A percentile compares a stretch with the other conserved stretches of the same genome.
phyloP scores from a whole-genome alignment of 2,797 vertebrate genomes.

The Channallabes apus region DNA sequence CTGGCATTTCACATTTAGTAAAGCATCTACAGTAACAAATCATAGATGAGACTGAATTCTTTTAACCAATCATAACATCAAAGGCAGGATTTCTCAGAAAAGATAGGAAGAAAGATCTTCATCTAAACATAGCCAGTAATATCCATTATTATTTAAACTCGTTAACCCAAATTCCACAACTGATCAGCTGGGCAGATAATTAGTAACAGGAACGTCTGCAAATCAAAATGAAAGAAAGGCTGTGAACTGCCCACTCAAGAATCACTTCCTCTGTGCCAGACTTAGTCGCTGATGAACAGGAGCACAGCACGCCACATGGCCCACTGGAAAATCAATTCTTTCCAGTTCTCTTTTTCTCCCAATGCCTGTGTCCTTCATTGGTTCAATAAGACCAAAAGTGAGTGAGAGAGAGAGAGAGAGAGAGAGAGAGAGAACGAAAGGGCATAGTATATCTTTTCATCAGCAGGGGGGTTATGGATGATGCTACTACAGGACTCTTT shows the following conservation, averaged over 20 bases:
- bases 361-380: conserved; percentile 65
- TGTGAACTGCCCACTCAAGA: conserved; percentile 24
- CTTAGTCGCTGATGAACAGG: conserved; percentile 43
- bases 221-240: conserved; percentile 2
- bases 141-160: background rate
- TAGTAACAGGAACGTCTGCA: conserved; percentile 30
- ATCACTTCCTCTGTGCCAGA: conserved; percentile 25
- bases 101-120: no score
- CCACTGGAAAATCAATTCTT: conserved; percentile 70
- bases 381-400: conserved; percentile 33
- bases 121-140: no score
- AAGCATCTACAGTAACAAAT: no score
- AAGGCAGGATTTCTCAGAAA: no score
- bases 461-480: background rate
- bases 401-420: conserved; percentile 13
- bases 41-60: no score
- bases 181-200: background rate
- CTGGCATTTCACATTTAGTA: no score
- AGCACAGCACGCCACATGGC: conserved; percentile 60
- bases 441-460: background rate
- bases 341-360: conserved; percentile 50
- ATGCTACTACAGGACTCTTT: conserved; percentile 6
- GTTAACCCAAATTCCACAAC: background rate
- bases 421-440: conserved; percentile 22
- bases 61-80: no score